phyloP scores from a whole-genome alignment of 2,113 vertebrate species.

The Isurus oxyrinchus region DNA sequence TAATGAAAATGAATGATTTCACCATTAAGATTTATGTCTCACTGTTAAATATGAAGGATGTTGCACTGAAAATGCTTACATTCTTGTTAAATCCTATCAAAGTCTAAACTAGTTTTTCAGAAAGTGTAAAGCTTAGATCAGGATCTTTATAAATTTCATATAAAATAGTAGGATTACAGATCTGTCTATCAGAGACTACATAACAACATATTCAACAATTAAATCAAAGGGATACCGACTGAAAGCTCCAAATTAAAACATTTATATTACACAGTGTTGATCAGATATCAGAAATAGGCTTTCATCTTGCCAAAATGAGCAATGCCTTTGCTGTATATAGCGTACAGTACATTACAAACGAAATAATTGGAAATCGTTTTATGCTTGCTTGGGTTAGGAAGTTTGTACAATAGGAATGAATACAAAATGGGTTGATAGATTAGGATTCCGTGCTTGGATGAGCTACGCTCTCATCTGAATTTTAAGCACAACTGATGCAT shows the following conservation, averaged over 20 bases:
- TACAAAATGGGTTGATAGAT: background rate
- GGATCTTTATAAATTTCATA: background rate
- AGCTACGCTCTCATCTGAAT: background rate
- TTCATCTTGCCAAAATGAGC: background rate
- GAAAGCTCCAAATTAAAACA: background rate
- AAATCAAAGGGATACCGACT: background rate
- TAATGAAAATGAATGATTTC: background rate
- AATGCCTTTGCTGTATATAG: background rate
- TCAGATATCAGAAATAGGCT: background rate
- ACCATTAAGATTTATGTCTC: background rate
- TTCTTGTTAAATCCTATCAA: background rate
- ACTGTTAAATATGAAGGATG: background rate
- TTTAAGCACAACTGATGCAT: background rate
- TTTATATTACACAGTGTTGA: background rate
- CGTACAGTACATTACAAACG: background rate
- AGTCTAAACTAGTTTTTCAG: background rate
- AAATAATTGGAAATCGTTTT: background rate
- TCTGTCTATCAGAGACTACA: too few species aligned
- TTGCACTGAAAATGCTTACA: background rate
- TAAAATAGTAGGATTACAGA: background rate
- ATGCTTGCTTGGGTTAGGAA: background rate
- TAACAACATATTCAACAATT: background rate
- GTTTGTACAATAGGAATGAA: background rate
- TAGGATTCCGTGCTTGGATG: background rate
- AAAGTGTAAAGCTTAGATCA: background rate